Percentiles rank a stretch among this genome's conserved stretches.
These are phyloP conservation scores for Takifugu bimaculatus DNA, from an alignment of 2,113 vertebrate species.

Conservation along the genomic window DNA sequence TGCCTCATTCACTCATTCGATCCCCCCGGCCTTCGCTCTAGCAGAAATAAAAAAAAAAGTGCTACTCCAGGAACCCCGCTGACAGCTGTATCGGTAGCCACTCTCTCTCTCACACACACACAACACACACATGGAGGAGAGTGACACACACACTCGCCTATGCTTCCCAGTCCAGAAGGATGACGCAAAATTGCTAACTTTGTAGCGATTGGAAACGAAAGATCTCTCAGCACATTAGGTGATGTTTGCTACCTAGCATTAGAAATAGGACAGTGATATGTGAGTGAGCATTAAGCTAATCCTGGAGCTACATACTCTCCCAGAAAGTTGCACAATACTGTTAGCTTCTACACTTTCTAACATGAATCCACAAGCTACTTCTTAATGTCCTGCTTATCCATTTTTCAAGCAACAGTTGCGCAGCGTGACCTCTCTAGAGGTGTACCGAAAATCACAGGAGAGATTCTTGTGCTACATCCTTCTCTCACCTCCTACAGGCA, in stretches of 20 bases:
- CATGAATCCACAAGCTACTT: slow-evolving; percentile 4
- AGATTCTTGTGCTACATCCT: slow-evolving; percentile 11
- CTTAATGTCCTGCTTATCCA: slow-evolving; percentile 15
- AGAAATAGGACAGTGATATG: slow-evolving; percentile 14
- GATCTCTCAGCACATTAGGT: too few relatives aligned
- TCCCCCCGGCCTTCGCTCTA: slow-evolving; percentile 64
- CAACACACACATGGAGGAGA: slow-evolving; percentile 20
- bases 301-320: background rate
- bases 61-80: slow-evolving; percentile 69
- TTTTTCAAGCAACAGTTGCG: slow-evolving; percentile 18
- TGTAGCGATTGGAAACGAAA: slow-evolving; percentile 34
- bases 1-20: slow-evolving; percentile 65
- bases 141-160: slow-evolving; percentile 24
- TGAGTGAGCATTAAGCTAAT: slow-evolving; percentile 27
- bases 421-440: slow-evolving; percentile 20
- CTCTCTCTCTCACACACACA: slow-evolving; percentile 14
- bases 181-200: slow-evolving; percentile 77
- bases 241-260: background rate
- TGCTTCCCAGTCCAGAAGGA: slow-evolving; percentile 50
- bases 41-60: slow-evolving; percentile 63
- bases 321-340: too few relatives aligned
- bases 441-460: slow-evolving; percentile 23
- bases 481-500: slow-evolving; percentile 18
- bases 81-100: slow-evolving; percentile 61
- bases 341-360: background rate